Conservation (phyloP, 2,113 vertebrate species). For the Bostrychus sinensis region DNA sequence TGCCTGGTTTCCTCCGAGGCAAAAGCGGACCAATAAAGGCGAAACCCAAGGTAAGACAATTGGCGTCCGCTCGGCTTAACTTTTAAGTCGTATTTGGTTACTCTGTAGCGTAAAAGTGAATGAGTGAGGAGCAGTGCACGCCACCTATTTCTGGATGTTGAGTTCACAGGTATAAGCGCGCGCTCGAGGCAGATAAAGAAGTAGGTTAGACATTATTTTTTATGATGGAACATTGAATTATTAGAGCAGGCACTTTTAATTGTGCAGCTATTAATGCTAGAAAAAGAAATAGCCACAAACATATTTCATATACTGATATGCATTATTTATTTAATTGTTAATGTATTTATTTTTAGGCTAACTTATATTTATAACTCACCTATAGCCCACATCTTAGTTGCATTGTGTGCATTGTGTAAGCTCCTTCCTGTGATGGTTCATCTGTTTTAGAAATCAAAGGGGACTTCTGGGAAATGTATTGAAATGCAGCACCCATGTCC, state of each 20-base stretch:
- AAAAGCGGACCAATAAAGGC: neutral
- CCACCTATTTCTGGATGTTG: conserved; percentile 66
- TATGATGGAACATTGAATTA: conserved; percentile 42
- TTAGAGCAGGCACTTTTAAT: conserved; percentile 39
- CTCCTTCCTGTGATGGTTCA: conserved; percentile 5
- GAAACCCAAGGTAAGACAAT: conserved; percentile 57
- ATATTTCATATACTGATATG: too few relatives aligned
- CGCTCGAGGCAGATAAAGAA: conserved; percentile 28
- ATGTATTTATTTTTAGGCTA: neutral
- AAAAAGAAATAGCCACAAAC: conserved; percentile 5
- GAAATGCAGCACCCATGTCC: neutral
- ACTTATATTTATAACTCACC: neutral
- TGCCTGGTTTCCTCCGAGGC: conserved; percentile 31
- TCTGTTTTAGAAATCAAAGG: conserved; percentile 4
- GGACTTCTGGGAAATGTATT: neutral
- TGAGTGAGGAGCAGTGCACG: conserved; percentile 16
- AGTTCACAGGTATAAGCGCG: conserved; percentile 74
- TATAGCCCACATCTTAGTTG: neutral
- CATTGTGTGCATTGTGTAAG: neutral
- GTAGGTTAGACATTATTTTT: conserved; percentile 48
- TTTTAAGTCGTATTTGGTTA: conserved; percentile 62
- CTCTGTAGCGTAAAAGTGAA: conserved; percentile 28
- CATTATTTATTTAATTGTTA: neutral
- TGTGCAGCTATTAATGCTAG: conserved; percentile 38
- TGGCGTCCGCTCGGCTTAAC: conserved; percentile 56